Evolutionary conservation across 2,797 vertebrate species (phyloP).

Genomic region (Linurgus olivaceus): DNA sequence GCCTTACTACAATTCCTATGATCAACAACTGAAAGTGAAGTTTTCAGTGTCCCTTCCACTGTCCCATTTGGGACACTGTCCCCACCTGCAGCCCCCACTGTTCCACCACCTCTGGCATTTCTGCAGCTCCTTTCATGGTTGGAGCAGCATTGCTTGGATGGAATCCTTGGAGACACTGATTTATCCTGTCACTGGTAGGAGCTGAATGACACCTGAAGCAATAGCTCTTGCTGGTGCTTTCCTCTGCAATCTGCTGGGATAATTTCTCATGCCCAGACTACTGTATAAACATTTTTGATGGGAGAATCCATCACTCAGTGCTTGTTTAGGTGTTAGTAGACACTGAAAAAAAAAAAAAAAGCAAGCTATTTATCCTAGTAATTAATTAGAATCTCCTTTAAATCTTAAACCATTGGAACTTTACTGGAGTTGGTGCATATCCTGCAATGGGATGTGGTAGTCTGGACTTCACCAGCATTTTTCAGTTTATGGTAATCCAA

Average conservation of each 20-base stretch:
- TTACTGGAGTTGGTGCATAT: accelerated
- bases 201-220: background rate
- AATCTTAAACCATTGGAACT: background rate
- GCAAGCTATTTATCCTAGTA: background rate
- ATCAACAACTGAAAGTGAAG: background rate
- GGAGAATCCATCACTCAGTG: background rate
- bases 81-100: background rate
- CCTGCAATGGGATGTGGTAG: background rate
- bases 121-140: background rate
- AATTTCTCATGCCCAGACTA: background rate
- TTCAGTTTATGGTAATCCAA: background rate
- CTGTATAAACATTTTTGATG: background rate
- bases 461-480: background rate
- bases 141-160: background rate
- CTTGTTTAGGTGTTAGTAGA: background rate
- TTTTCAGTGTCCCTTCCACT: background rate
- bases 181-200: background rate
- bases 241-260: background rate
- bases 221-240: background rate
- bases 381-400: background rate
- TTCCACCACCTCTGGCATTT: background rate
- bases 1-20: background rate
- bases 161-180: background rate
- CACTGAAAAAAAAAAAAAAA: background rate
- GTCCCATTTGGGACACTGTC: accelerated